Evolutionary conservation across 2,113 vertebrate species (phyloP), one percentile per base, ranked within the genome.

Genomic region (Coturnix japonica): DNA sequence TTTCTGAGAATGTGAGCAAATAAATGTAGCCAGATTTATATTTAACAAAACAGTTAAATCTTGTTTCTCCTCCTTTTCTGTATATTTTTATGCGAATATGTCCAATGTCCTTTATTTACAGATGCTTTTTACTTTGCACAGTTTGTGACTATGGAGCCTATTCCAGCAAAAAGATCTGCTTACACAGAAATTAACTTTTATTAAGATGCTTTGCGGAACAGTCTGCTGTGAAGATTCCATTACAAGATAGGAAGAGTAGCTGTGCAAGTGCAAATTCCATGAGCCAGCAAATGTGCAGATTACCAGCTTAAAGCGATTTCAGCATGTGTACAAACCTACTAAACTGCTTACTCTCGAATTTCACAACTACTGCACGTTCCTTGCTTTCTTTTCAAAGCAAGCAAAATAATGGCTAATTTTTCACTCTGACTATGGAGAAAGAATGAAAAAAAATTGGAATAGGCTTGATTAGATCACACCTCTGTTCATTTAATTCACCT

Each of bases 111-210:
- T 77, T 56, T 80, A 37, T 64, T 79, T 92, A 65, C 28, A 33
- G 56, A 63, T 71, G 4, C 4, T 79, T 85, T 82, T 83, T 14
- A 8, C 18, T 47, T 92, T 84, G 22, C 33, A 86, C 41, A 53
- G 5, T 4, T 85, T 76, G 26, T 43, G 26, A 16, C 20, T 17
- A 4, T 46, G 70, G 74, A 81, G 14, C 13, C 6, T 66, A 41
- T 56, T 76, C 30, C 75, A 31, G 33, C 53, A 79, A 85, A 92
- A 61, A 75, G 25, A 79, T 73, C 28, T 87, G 25, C 35, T 89
- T 87, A 79, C 61, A 56, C 6, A 85, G 53, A 93, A 89, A 71
- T 81, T 51, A 87, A 56, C 9, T 91, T 89, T 81, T 89, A 91
- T 75, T 41, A 61, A 74, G 56, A 59, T 66, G 18, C 13, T 91